Base-by-base conservation (phyloP, 2,888 invertebrate species). In the Dolichopus griseipennis region DNA sequence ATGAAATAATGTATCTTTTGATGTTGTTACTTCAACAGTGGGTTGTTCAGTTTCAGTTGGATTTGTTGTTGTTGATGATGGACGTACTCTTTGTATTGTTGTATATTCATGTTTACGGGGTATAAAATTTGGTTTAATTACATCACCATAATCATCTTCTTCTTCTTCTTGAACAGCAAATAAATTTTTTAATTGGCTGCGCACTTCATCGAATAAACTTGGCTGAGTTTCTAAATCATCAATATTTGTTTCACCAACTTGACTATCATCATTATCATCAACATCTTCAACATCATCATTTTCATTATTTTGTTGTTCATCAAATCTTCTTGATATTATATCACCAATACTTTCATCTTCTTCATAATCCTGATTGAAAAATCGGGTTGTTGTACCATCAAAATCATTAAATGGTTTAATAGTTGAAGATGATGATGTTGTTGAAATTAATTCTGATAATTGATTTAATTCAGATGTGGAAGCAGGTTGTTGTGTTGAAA, bases 141-240 rank as follows among this genome's bases (percentile, higher is more conserved):
- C 76, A 5, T 77, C 76, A 2, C 75, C 75, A 61, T 74, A 69
- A 1, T 75, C 76, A 3, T 76, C 75, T 68, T 74, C 74, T 68
- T 74, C 74, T 70, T 78, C 76, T 12, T 78, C 75, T 34, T 79
- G 78, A 62, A 76, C 75, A 67, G 78, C 76, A 69, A 81, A 81
- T 0, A 81, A 74, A 70, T 79, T 78, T 66, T 75, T 79, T 63
- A 82, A 71, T 72, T 81, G 79, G 66, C 78, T 78, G 66, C 77
- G 76, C 15, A 81, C 81, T 72, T 82, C 82, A 0, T 79, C 78
- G 66, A 81, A 81, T 22, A 80, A 75, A 72, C 81, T 81, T 3
- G 80, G 77, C 66, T 80, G 79, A 7, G 78, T 75, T 43, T 79
- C 80, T 61, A 80, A 72, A 69, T 79, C 79, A 70, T 79, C 81